These are phyloP conservation scores for Silurus glanis DNA, from an alignment of 2,113 vertebrate species.

Conservation along the genomic window DNA sequence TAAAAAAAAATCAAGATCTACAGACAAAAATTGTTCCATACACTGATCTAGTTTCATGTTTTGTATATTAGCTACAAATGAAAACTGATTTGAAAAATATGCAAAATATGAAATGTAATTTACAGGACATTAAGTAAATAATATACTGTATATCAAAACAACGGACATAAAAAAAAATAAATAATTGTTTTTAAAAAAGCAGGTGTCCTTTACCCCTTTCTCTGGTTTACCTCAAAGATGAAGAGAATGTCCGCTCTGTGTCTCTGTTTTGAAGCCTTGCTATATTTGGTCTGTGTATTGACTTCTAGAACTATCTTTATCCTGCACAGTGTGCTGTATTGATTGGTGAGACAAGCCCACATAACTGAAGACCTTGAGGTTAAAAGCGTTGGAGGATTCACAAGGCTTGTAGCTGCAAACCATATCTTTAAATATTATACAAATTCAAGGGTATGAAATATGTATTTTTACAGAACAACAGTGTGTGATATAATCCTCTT, in stretches of 20 bases:
- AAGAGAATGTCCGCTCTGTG: background rate
- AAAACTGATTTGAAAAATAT: conserved; percentile 32
- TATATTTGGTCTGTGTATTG: conserved; percentile 37
- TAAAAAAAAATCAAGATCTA: background rate
- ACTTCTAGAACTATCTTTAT: conserved; percentile 50
- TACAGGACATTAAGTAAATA: conserved; percentile 11
- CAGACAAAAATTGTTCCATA: conserved; percentile 4
- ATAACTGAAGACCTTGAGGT: conserved; percentile 35
- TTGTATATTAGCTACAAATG: conserved; percentile 18
- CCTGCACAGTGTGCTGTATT: conserved; percentile 39
- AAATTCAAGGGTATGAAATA: conserved; percentile 12
- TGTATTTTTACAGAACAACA: background rate
- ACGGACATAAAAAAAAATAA: background rate
- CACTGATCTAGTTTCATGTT: background rate
- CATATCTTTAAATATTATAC: background rate
- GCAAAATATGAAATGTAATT: conserved; percentile 36
- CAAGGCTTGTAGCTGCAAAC: conserved; percentile 11
- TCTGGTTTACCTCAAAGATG: background rate
- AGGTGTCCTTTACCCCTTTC: background rate
- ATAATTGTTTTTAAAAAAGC: background rate
- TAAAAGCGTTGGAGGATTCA: conserved; percentile 17
- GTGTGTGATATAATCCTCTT: background rate
- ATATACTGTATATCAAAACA: background rate
- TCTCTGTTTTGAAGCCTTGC: background rate
- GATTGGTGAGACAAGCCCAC: conserved; percentile 38